A percentile compares a stretch with the other conserved stretches of the same genome.
Conservation (phyloP, 2,797 vertebrate genomes). For the Lagodon rhomboides region DNA sequence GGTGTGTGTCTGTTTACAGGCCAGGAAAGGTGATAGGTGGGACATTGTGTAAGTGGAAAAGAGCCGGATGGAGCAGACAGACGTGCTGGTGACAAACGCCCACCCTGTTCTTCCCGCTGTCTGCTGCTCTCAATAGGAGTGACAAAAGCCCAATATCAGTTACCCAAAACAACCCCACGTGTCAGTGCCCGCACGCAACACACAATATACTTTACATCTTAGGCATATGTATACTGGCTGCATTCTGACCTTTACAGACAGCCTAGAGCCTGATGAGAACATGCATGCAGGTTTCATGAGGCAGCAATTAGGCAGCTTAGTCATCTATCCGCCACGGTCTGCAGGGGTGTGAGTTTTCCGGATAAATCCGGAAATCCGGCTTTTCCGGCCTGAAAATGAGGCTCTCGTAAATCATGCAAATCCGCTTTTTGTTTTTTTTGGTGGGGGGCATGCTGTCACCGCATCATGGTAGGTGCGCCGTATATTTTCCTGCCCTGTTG, state of each 20-base stretch:
- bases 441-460: too few species aligned
- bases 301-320: slow-evolving; percentile 15
- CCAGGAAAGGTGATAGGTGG: slow-evolving; percentile 70
- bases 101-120: slow-evolving; percentile 55
- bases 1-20: slow-evolving; percentile 71
- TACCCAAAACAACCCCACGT: slow-evolving; percentile 46
- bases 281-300: slow-evolving; percentile 34
- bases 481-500: too few species aligned
- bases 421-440: too few species aligned
- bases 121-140: slow-evolving; percentile 60
- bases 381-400: too few species aligned
- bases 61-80: slow-evolving; percentile 47
- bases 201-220: slow-evolving; percentile 3
- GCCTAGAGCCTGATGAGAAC: slow-evolving; percentile 5
- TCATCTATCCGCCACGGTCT: background rate
- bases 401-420: too few species aligned
- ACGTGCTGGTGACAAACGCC: slow-evolving; percentile 57
- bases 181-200: slow-evolving; percentile 12
- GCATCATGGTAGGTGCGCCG: too few species aligned
- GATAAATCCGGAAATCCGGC: too few species aligned
- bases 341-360: too few species aligned
- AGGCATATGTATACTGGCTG: slow-evolving; percentile 14
- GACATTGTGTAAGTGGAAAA: slow-evolving; percentile 66
- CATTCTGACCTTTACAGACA: slow-evolving; percentile 9
- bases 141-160: slow-evolving; percentile 65